These are phyloP conservation scores for Seira sanloemensis DNA, from an alignment of 2,888 invertebrate genomes.

Conservation along the genomic window DNA sequence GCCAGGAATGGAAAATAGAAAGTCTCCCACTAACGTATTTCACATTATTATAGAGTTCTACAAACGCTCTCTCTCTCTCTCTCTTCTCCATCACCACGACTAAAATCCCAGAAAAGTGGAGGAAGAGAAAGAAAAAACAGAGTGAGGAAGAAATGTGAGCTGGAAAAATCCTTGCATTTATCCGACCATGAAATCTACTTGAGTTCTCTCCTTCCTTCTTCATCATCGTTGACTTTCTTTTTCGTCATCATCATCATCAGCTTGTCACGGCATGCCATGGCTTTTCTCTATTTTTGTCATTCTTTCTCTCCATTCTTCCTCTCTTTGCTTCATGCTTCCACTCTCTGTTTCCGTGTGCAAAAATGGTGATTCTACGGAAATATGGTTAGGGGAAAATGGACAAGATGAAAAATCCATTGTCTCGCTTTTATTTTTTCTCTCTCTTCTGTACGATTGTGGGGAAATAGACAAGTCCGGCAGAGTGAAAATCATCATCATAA, in stretches of 20 bases:
- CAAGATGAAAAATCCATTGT: neutral
- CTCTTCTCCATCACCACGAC: conserved; percentile 21
- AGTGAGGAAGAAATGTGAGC: conserved; percentile 55
- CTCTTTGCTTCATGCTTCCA: conserved; percentile 38
- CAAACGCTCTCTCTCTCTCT: conserved; percentile 28
- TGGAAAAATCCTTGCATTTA: conserved; percentile 65
- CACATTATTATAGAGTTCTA: conserved; percentile 13
- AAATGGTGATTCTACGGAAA: conserved; percentile 41
- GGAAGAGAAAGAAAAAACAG: too few relatives aligned
- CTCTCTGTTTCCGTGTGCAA: conserved; percentile 33
- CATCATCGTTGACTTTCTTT: conserved; percentile 49
- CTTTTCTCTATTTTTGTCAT: conserved; percentile 53
- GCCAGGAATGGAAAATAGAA: neutral
- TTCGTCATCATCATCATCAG: conserved; percentile 50
- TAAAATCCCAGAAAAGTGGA: conserved; percentile 28
- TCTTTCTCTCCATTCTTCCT: conserved; percentile 45
- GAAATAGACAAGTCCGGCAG: neutral
- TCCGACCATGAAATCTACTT: conserved; percentile 69
- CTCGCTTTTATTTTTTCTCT: neutral
- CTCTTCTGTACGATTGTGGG: too few relatives aligned
- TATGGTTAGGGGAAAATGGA: conserved; percentile 22
- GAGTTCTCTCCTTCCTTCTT: conserved; percentile 59
- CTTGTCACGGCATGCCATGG: conserved; percentile 36
- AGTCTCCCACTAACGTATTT: too few relatives aligned
- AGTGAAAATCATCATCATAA: neutral